phyloP scores from a whole-genome alignment of 2,113 vertebrate genomes.

The Indri indri region DNA sequence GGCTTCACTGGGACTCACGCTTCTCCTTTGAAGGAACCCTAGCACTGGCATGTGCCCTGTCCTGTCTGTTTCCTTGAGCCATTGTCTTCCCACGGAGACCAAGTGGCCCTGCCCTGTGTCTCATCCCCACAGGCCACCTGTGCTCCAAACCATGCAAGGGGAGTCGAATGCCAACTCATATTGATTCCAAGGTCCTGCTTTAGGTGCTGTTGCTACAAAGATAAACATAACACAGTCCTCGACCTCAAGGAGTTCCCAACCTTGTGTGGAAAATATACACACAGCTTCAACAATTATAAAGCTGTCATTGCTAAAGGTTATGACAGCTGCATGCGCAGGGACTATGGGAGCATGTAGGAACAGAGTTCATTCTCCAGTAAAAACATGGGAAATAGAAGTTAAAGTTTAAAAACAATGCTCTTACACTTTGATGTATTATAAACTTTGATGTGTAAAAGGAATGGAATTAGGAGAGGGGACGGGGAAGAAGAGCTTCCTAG shows the following conservation, averaged over 20 bases:
- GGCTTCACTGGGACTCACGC: neutral
- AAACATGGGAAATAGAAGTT: neutral
- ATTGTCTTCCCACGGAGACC: neutral
- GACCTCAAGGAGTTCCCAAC: neutral
- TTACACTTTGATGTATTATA: neutral
- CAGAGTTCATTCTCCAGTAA: neutral
- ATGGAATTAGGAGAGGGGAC: neutral
- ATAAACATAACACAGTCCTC: neutral
- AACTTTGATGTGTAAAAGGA: neutral
- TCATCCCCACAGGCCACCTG: neutral
- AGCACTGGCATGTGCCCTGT: neutral
- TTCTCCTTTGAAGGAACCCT: neutral
- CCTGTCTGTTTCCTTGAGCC: neutral
- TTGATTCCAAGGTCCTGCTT: neutral
- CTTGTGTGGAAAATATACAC: neutral
- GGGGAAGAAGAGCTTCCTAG: neutral
- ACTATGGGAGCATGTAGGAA: neutral
- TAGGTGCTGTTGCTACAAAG: neutral
- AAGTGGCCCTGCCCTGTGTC: neutral
- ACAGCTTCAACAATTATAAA: neutral
- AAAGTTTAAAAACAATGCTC: neutral
- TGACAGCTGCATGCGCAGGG: neutral
- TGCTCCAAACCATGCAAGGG: neutral
- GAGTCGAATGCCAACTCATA: neutral
- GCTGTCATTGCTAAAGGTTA: neutral